Evolutionary conservation across 2,113 vertebrate species (phyloP), one percentile per base, ranked within the genome.

Genomic region (Cyprinodon variegatus): DNA sequence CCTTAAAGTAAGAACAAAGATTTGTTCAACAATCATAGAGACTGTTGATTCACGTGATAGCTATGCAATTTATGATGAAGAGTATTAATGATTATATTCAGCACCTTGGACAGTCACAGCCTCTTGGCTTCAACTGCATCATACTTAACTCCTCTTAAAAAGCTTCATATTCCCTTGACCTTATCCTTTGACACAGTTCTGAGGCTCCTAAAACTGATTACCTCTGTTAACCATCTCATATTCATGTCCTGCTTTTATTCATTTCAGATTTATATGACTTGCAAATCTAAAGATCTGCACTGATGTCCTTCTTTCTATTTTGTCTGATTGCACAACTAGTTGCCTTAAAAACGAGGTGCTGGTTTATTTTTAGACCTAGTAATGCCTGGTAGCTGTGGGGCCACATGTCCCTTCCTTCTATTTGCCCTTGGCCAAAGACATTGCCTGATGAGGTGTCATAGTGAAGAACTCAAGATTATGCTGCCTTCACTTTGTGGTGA

Each of bases 81-180:
- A 57, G 17, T 57, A 57, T n/a, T 57, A 29, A 61, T 79, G 77
- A 65, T 66, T 84, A 73, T 70, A 77, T 71, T 90, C 90, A 92
- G 92, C 83, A 93, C 91, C 91, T 91, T 90, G 91, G 92, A 92
- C 84, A 92, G 90, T 73, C 89, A 79, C 80, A 81, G 39, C 22
- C 43, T 70, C 39, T 37, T 65, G 17, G 74, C 67, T 71, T 36
- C 60, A 17, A 37, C 17, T 63, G 48, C 75, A 59, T 76, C 46
- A 68, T 62, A 72, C 66, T 67, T 77, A 57, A 70, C 81, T 77
- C 12, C 74, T 53, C 64, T 68, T 76, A 53, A 82, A 77, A 70
- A 36, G 17, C 11, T 57, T 68, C 8, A 41, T 20, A 57, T 61
- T 61, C 15, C 63, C 57, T 10, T 61, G 69, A 43, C 46, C 15